Evolutionary conservation across 2,113 vertebrate genomes (phyloP), one percentile per base, ranked within the genome.

Genomic region (Xenotilapia flavipinnis): DNA sequence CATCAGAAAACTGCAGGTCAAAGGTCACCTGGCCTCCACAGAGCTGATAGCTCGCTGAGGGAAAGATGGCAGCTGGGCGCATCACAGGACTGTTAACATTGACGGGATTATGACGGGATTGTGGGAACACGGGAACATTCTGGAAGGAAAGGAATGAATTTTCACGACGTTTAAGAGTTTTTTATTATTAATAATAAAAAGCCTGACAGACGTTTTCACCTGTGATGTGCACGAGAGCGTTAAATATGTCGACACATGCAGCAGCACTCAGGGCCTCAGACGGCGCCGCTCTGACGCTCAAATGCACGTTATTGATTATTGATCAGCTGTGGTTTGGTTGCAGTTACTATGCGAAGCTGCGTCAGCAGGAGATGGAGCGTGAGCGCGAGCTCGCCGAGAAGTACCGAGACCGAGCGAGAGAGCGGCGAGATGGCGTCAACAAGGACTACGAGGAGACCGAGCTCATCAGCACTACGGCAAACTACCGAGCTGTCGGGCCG

Each of bases 371-470:
- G 96, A 97, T 99, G 82, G 99, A 99, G 90, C 94, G 98, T 0
- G 99, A 99, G 94, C 91, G 98, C 51, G 98, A 99, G 84, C 92
- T 99, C 85, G 98, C 99, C 0, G 99, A 99, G 95, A 99, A 99
- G 88, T 99, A 99, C 95, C 94, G 98, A 23, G 98, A 99, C 82
- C 93, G 99, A 80, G 99, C 98, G 7, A 96, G 99, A 82, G 99
- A 99, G 94, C 93, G 98, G 38, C 95, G 98, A 70, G 99, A 99
- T 36, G 99, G 99, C 0, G 98, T 99, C 47, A 99, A 99, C 96
- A 99, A 99, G 85, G 99, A 99, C 91, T 99, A 99, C 0, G 99
- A 99, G 82, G 99, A 99, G 93, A 99, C 98, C 0, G 98, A 99
- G 79, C 97, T 99, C 49, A 99, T 99, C 89, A 99, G 98, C 96